These are phyloP conservation scores for Zaprionus davidi DNA, from an alignment of 1,140 invertebrate species.

Conservation along the genomic window DNA sequence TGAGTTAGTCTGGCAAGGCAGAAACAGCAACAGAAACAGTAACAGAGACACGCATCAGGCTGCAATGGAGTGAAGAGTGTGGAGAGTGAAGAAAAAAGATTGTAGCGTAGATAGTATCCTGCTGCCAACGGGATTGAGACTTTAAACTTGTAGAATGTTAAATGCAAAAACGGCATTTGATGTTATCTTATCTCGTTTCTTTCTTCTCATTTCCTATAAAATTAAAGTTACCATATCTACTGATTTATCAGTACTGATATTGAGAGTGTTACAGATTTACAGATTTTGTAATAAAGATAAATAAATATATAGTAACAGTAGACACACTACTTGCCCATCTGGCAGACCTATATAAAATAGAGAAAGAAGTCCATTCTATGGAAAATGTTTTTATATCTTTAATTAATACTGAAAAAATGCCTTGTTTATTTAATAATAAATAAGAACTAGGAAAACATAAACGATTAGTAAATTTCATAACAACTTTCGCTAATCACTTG, in stretches of 20 bases:
- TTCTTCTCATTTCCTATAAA: not conserved
- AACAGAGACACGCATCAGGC: constrained; percentile 22
- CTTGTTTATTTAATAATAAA: not conserved
- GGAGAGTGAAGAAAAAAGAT: not conserved
- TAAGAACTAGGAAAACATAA: not conserved
- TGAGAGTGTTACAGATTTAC: no score
- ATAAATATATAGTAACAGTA: no score
- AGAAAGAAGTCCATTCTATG: no score
- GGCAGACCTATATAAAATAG: no score
- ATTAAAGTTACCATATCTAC: not conserved
- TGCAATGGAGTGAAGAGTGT: not conserved
- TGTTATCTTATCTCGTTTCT: not conserved
- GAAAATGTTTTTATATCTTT: no score
- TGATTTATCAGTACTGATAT: no score
- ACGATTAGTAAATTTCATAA: not conserved
- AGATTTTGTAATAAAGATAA: no score
- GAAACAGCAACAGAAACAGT: constrained; percentile 19
- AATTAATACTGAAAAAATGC: no score
- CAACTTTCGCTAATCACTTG: not conserved
- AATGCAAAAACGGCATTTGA: not conserved
- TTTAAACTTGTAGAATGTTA: constrained; percentile 15
- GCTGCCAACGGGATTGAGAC: constrained; percentile 12
- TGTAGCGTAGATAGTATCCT: constrained; percentile 21
- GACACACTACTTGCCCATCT: no score
- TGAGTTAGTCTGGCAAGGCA: constrained; percentile 59